Base-by-base conservation (phyloP, 1,140 invertebrate species). In the Eupristina koningsbergeri region DNA sequence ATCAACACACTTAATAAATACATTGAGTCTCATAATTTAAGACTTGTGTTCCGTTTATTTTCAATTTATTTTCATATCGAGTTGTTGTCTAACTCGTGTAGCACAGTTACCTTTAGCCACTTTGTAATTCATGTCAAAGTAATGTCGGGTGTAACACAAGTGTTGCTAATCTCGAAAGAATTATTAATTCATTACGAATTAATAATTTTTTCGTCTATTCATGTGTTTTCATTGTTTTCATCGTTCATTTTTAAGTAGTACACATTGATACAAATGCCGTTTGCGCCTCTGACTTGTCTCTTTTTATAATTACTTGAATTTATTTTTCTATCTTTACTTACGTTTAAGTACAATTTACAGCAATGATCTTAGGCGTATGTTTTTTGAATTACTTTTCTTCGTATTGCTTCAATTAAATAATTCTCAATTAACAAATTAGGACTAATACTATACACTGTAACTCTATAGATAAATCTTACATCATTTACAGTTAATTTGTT, bases 1-100 rank as follows among this genome's bases (percentile, higher is more conserved):
- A 85, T 86, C 45, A 81, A 81, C 53, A 63, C 80, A 81, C 63
- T 61, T 79, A 41, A 63, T 85, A 82, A 41, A 31, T 76, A 71
- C 73, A 41, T n/a, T n/a, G 34, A 75, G 41, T 76, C 26, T 45
- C 9, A 64, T 45, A 11, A 6, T 77, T 53, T 71, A 58, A 36
- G 47, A 80, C 45, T 81, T 74, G 11, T 75, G 29, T 45, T 75
- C 13, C 74, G 29, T 81, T 71, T 58, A 26, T 81, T 63, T 73
- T 73, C 13, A 3, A 17, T 73, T 63, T 45, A 53, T 53, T 53
- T 64, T 15, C 6, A 31, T n/a, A n/a, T n/a, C n/a, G n/a, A n/a
- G n/a, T n/a, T n/a, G n/a, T n/a, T n/a, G n/a, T n/a, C n/a, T n/a
- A n/a, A n/a, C n/a, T n/a, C n/a, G n/a, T n/a, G n/a, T n/a, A n/a